Evolutionary conservation across 2,888 invertebrate genomes (phyloP), one percentile per base, ranked within the genome.

Genomic region (Agriopis aurantiaria): DNA sequence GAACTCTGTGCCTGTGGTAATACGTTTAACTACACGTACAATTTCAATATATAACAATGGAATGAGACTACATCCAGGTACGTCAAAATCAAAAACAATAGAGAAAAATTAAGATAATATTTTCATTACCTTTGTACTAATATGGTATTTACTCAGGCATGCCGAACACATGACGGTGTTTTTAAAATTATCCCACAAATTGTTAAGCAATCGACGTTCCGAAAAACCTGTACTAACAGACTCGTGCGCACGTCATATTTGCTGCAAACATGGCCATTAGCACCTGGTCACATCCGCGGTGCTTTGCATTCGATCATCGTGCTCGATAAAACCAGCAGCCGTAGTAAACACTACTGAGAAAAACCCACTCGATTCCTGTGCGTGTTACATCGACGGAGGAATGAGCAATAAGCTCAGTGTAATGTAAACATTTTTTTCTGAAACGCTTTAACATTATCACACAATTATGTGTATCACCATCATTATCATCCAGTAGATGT

Each of bases 291-390:
- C 79, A 80, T 79, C 79, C 72, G 70, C 65, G 78, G 63, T 71
- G 63, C 55, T 82, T 82, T 65, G 71, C 69, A 76, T 76, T 70
- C 73, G 72, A 73, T 58, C 70, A 76, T 72, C 80, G 79, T 78
- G 77, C 71, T 61, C 60, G 73, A 72, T 73, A 75, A 23, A 71
- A 70, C 68, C 57, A 55, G 64, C 66, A 75, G 67, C 51, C 51
- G 46, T 65, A 62, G 74, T 84, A 85, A 84, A 83, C 80, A 83
- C 63, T 82, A 80, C 79, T 67, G 72, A 84, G 87, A 86, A 88
- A 88, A 87, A 84, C 87, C 88, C 88, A 88, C 82, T 73, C 76
- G 78, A 76, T 83, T 82, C 85, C 82, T 64, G 77, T 67, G 73
- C 75, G 77, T 78, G 75, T 64, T 62, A 69, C 65, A 49, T 53